Conservation (phyloP, 2,797 vertebrate species). For the Macroramphosus scolopax region DNA sequence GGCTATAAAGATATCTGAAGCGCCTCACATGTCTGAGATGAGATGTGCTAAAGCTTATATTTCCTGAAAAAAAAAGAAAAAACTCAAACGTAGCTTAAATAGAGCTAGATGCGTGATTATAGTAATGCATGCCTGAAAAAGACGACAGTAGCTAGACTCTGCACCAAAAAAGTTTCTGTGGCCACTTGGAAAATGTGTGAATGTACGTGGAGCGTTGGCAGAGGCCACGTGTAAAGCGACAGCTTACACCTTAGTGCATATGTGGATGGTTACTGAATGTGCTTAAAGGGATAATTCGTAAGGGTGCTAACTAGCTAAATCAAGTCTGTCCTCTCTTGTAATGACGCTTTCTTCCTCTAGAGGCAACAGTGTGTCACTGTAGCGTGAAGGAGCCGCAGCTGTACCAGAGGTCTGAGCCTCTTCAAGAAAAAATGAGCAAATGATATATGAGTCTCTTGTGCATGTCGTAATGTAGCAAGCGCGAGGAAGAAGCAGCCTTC, state of each 20-base stretch:
- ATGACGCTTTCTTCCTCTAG: no score
- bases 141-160: conserved; percentile 29
- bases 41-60: conserved; percentile 40
- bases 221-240: conserved; percentile 36
- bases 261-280: conserved; percentile 32
- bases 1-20: conserved; percentile 50
- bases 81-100: conserved; percentile 32
- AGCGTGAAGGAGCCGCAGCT: no score
- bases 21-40: no score
- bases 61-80: conserved; percentile 22
- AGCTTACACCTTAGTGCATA: conserved; percentile 20
- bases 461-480: no score
- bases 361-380: no score
- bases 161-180: conserved; percentile 22
- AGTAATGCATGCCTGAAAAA: no score
- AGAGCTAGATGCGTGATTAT: conserved; percentile 18
- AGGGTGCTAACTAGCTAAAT: no score
- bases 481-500: no score
- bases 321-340: no score
- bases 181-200: conserved; percentile 11
- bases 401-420: no score
- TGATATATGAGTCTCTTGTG: no score
- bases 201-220: conserved; percentile 32
- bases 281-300: background rate
- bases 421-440: no score